These are phyloP conservation scores for Oreochromis niloticus DNA, from an alignment of 2,113 vertebrate genomes.

Conservation along the genomic window DNA sequence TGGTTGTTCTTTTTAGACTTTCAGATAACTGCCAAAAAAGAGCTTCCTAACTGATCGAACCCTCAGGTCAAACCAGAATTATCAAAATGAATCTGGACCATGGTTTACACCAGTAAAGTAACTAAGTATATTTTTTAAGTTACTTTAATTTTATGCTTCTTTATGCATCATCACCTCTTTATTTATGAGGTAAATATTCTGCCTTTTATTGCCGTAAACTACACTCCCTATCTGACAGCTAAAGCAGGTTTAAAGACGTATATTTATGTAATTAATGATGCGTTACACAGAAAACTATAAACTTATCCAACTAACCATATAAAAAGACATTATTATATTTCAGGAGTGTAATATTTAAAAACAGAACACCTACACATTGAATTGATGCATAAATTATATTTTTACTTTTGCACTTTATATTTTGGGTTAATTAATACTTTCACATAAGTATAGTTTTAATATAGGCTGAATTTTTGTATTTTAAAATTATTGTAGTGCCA, in stretches of 20 bases:
- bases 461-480: neutral
- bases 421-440: neutral
- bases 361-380: neutral
- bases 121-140: neutral
- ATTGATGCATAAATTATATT: rapidly evolving
- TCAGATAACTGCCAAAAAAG: neutral
- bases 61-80: neutral
- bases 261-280: neutral
- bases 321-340: neutral
- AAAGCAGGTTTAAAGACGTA: neutral
- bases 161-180: neutral
- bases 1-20: neutral
- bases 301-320: neutral
- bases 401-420: neutral
- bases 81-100: neutral
- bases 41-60: rapidly evolving
- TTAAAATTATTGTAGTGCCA: neutral
- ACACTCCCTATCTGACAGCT: neutral
- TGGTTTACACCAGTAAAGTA: neutral
- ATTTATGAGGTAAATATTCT: neutral
- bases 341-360: neutral
- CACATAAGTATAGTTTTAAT: neutral
- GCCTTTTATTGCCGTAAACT: neutral
- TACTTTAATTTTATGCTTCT: neutral
- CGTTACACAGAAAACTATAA: neutral